A percentile compares a stretch with the other conserved stretches of the same genome.
These are phyloP conservation scores for Andrena marginata DNA, from an alignment of 2,888 invertebrate species.

Conservation along the genomic window DNA sequence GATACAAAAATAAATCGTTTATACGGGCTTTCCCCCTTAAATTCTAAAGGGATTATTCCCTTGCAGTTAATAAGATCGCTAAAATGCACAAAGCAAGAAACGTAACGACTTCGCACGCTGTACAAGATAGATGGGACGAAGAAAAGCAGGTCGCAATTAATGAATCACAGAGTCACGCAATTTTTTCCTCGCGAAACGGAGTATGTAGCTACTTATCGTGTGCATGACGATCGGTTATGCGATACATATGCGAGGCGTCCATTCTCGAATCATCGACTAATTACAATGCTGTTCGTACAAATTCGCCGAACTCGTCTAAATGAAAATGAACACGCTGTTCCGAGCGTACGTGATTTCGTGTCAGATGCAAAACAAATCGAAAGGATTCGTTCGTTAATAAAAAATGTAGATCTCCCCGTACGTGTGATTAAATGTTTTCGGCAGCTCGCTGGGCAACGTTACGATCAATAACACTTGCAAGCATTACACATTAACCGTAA, in stretches of 20 bases:
- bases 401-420: not conserved
- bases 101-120: not conserved
- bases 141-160: conserved; percentile 17
- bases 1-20: no score
- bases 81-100: not conserved
- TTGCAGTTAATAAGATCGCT: not conserved
- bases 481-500: conserved; percentile 4
- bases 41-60: no score
- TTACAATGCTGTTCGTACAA: not conserved
- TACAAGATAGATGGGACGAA: not conserved
- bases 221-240: conserved; percentile 19
- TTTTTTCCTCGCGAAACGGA: conserved; percentile 7
- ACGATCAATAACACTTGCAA: not conserved
- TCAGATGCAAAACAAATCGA: not conserved
- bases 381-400: not conserved
- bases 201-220: conserved; percentile 17
- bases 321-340: no score
- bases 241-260: not conserved
- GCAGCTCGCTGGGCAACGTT: conserved; percentile 4
- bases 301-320: not conserved
- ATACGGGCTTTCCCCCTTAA: no score
- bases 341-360: not conserved
- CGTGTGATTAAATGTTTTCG: not conserved
- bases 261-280: conserved; percentile 11
- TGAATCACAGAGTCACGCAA: conserved; percentile 24